phyloP scores from a whole-genome alignment of 2,888 invertebrate genomes.

The Drosophila colorata region DNA sequence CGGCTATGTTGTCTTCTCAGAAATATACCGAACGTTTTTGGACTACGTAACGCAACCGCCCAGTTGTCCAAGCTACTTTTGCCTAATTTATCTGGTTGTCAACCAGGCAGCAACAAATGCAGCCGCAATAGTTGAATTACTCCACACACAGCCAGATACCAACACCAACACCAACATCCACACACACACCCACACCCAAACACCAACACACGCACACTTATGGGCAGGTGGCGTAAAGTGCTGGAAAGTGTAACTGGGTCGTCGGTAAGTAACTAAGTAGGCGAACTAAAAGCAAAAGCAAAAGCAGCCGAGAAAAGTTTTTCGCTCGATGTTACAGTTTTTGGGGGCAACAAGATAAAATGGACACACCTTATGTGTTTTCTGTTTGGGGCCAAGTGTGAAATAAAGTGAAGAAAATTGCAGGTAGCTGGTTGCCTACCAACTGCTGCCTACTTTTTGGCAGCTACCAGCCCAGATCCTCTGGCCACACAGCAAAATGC shows the following conservation, averaged over 20 bases:
- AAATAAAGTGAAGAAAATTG: slow-evolving; percentile 76
- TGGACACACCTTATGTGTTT: slow-evolving; percentile 74
- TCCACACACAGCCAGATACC: slow-evolving; percentile 16
- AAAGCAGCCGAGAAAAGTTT: slow-evolving; percentile 67
- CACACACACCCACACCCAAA: neutral
- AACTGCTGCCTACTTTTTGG: slow-evolving; percentile 62
- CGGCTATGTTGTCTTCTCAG: neutral
- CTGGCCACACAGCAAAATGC: slow-evolving; percentile 51
- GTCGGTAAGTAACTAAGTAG: slow-evolving; percentile 59
- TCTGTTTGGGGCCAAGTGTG: slow-evolving; percentile 56
- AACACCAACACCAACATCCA: slow-evolving; percentile 5
- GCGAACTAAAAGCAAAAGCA: slow-evolving; percentile 54
- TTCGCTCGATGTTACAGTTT: slow-evolving; percentile 49
- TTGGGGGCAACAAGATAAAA: slow-evolving; percentile 66
- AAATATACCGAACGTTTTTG: slow-evolving; percentile 8
- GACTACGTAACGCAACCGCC: slow-evolving; percentile 11
- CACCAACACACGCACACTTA: neutral
- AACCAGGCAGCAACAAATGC: slow-evolving; percentile 75
- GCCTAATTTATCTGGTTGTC: slow-evolving; percentile 78
- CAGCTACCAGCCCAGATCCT: slow-evolving; percentile 20
- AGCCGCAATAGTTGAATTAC: slow-evolving; percentile 59
- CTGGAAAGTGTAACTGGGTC: slow-evolving; percentile 63
- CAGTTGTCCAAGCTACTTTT: slow-evolving; percentile 56
- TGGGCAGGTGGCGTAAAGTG: slow-evolving; percentile 52
- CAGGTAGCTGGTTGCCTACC: slow-evolving; percentile 38